Conservation (phyloP, 2,888 invertebrate species). For the Agonopterix subpropinquella region DNA sequence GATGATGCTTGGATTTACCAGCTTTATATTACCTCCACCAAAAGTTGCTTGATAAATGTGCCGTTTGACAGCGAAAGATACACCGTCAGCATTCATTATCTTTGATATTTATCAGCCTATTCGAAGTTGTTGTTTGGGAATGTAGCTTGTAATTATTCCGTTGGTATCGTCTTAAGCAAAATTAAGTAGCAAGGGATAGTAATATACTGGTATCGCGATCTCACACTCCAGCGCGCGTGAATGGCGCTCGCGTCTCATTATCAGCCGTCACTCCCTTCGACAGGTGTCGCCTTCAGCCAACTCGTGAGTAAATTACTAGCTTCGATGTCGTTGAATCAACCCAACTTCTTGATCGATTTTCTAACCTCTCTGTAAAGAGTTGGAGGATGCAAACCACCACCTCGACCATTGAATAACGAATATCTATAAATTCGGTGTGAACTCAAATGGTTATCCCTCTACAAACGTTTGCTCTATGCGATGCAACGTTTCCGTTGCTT, state of each 20-base stretch:
- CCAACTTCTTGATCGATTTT: constrained; percentile 67
- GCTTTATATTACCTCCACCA: constrained; percentile 59
- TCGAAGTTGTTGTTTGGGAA: neutral
- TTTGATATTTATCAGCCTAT: neutral
- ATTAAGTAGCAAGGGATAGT: neutral
- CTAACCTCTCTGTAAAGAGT: constrained; percentile 47
- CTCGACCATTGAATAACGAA: too few relatives aligned
- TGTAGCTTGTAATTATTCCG: too few relatives aligned
- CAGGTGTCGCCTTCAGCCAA: constrained; percentile 75
- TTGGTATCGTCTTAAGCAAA: too few relatives aligned
- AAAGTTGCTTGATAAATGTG: constrained; percentile 58
- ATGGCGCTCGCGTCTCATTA: constrained; percentile 69
- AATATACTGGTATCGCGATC: constrained; percentile 31
- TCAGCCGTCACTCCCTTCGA: constrained; percentile 69
- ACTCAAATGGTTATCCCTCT: too few relatives aligned
- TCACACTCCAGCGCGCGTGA: constrained; percentile 58
- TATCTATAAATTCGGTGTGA: too few relatives aligned
- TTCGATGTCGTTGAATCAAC: constrained; percentile 70
- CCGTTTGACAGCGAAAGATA: constrained; percentile 25
- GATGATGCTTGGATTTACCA: constrained; percentile 68
- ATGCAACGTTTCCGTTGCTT: too few relatives aligned
- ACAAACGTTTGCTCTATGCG: too few relatives aligned
- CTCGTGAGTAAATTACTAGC: constrained; percentile 74
- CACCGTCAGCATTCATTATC: constrained; percentile 15
- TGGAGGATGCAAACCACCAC: too few relatives aligned